These are phyloP conservation scores for Cheilosia soror DNA, from an alignment of 2,888 invertebrate species.

Conservation along the genomic window DNA sequence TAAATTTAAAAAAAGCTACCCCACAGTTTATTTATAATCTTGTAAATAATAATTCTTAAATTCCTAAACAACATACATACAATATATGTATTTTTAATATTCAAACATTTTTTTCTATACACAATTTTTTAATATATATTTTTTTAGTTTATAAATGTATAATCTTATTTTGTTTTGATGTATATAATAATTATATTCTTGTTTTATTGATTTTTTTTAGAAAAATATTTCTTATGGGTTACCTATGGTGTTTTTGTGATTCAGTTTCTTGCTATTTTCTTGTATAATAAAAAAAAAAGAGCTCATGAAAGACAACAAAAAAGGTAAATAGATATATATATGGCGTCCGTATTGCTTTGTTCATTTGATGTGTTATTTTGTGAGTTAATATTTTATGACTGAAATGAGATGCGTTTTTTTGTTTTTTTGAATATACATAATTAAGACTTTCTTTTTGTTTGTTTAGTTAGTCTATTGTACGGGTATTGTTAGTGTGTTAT, in stretches of 20 bases:
- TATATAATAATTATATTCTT: constrained; percentile 40
- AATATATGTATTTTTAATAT: constrained; percentile 35
- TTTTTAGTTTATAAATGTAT: constrained; percentile 19
- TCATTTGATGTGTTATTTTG: constrained; percentile 60
- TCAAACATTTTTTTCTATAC: constrained; percentile 46
- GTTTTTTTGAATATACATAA: constrained; percentile 51
- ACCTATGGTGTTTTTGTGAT: constrained; percentile 47
- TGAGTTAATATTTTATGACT: constrained; percentile 71
- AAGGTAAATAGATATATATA: constrained; percentile 40
- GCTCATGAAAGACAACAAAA: constrained; percentile 40
- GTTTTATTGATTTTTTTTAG: constrained; percentile 28
- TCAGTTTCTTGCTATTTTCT: constrained; percentile 38
- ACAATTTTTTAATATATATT: constrained; percentile 6
- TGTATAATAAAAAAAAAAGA: constrained; percentile 36
- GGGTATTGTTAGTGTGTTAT: constrained; percentile 7
- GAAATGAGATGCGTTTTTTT: constrained; percentile 68
- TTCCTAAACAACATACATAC: constrained; percentile 45
- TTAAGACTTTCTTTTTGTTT: constrained; percentile 1
- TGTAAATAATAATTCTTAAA: constrained; percentile 36
- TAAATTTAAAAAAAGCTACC: constrained; percentile 26
- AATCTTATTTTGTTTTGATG: background rate
- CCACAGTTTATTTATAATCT: constrained; percentile 23
- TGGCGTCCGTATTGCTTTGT: constrained; percentile 61
- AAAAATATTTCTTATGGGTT: constrained; percentile 48
- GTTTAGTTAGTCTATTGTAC: constrained; percentile 22